Conservation (phyloP, 37 sponge, comb jelly and placozoan genomes). For the Petrosia ficiformis region DNA sequence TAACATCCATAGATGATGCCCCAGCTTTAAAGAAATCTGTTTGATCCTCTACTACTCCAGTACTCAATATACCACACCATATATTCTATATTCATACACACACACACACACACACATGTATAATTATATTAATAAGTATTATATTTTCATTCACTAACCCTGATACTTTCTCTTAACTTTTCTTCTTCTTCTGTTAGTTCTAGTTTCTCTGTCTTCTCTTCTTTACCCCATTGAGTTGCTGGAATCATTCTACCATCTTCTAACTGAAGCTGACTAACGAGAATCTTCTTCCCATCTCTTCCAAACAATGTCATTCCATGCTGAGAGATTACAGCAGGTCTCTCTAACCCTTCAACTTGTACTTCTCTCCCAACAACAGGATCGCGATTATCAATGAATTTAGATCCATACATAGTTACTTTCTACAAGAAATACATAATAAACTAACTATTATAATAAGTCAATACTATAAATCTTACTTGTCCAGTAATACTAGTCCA, state of each 20-base stretch:
- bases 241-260: slow-evolving; percentile 82
- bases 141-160: slow-evolving; percentile 8
- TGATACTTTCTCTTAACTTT: slow-evolving; percentile 47
- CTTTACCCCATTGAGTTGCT: slow-evolving; percentile 76
- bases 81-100: slow-evolving; percentile 13
- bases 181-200: slow-evolving; percentile 78
- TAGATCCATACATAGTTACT: slow-evolving; percentile 81
- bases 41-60: slow-evolving; percentile 64
- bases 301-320: slow-evolving; percentile 79
- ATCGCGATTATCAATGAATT: slow-evolving; percentile 57
- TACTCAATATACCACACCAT: slow-evolving; percentile 76
- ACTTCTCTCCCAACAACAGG: slow-evolving; percentile 71
- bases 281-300: slow-evolving; percentile 78
- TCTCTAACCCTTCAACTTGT: slow-evolving; percentile 38
- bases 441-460: not conserved
- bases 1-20: slow-evolving; percentile 91
- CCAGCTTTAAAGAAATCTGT: slow-evolving; percentile 93
- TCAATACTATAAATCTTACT: slow-evolving; percentile 17
- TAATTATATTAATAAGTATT: no score
- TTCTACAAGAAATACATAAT: slow-evolving; percentile 34
- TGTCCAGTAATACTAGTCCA: slow-evolving; percentile 83
- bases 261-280: slow-evolving; percentile 80
- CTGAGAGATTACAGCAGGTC: slow-evolving; percentile 72
- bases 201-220: slow-evolving; percentile 54
- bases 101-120: not conserved